Conservation (phyloP, 2,113 vertebrate species). For the Scolopax mira region DNA sequence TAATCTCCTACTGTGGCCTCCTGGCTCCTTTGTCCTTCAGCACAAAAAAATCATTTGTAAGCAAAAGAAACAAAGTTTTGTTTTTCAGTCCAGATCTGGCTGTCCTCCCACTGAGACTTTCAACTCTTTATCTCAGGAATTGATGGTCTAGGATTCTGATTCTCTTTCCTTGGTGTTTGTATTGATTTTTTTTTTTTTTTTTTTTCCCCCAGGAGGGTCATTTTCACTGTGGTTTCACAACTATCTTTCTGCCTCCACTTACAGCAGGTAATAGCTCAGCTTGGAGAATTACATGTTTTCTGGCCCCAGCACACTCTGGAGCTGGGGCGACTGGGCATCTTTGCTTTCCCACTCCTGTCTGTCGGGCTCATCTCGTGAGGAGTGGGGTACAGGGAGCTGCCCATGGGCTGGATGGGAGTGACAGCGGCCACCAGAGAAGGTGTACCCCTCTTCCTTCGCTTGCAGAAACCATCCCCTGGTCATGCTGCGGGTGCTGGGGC, state of each 20-base stretch:
- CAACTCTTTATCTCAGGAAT: conserved; percentile 50
- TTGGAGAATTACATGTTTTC: neutral
- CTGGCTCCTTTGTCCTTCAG: conserved; percentile 5
- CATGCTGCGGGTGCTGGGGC: rapidly evolving
- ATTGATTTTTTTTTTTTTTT: conserved; percentile 53
- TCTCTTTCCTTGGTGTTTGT: conserved; percentile 38
- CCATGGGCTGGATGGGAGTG: neutral
- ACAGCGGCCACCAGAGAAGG: neutral
- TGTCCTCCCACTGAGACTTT: conserved; percentile 51
- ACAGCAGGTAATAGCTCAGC: conserved; percentile 55
- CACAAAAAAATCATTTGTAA: conserved; percentile 30
- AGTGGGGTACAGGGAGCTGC: neutral
- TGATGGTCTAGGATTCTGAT: conserved; percentile 36
- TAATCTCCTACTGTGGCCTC: neutral
- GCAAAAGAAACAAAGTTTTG: conserved; percentile 47
- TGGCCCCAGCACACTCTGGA: neutral
- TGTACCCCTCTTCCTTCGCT: rapidly evolving
- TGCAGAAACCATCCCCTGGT: neutral
- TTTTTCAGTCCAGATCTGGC: conserved; percentile 16
- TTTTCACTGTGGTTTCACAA: conserved; percentile 60
- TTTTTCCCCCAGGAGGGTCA: conserved; percentile 43
- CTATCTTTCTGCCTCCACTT: conserved; percentile 35
- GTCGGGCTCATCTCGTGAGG: neutral
- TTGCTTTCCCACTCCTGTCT: neutral
- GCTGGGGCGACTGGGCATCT: rapidly evolving